phyloP scores from a whole-genome alignment of 1,140 invertebrate species.

The Helicorthomorpha holstii region DNA sequence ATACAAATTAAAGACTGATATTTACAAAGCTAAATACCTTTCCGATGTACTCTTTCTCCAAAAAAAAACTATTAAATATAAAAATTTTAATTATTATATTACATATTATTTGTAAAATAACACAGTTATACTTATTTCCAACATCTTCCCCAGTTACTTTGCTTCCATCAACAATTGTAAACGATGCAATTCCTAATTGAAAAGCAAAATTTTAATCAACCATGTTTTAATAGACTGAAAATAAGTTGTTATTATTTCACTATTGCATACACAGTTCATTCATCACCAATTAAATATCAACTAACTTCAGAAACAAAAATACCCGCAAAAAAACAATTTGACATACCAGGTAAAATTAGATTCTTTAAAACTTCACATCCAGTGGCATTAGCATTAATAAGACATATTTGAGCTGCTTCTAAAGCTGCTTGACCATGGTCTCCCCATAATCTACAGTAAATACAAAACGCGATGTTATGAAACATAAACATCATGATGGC shows the following conservation, averaged over 20 bases:
- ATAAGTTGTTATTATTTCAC: no score
- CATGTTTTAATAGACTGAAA: neutral
- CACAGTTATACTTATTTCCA: conserved; percentile 64
- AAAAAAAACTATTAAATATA: conserved; percentile 54
- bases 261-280: no score
- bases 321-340: neutral
- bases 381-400: conserved; percentile 84
- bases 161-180: conserved; percentile 85
- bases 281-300: no score
- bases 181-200: conserved; percentile 59
- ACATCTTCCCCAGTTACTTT: conserved; percentile 75
- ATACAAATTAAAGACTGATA: conserved; percentile 69
- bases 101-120: neutral
- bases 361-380: conserved; percentile 93
- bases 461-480: no score
- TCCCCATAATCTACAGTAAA: conserved; percentile 71
- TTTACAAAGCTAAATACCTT: conserved; percentile 31
- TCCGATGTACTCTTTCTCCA: conserved; percentile 58
- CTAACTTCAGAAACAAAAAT: no score
- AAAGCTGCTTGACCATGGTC: conserved; percentile 84
- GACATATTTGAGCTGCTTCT: conserved; percentile 74
- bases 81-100: neutral
- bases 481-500: no score
- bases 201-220: neutral
- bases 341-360: conserved; percentile 65